Conservation (phyloP, 2,888 invertebrate genomes). For the Agrilus biguttatus region DNA sequence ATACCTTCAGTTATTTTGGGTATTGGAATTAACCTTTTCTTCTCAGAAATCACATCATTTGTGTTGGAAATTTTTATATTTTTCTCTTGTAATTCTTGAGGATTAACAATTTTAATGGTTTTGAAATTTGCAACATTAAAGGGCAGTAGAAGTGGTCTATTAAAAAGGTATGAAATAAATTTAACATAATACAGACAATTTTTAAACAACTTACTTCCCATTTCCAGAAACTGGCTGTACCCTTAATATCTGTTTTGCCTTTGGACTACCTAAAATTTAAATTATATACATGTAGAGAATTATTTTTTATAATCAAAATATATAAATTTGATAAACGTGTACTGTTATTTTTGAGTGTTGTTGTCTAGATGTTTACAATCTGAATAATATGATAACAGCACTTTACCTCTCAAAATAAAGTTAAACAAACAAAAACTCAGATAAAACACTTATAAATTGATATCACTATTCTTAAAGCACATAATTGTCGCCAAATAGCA, state of each 20-base stretch:
- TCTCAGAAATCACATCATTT: slow-evolving; percentile 2
- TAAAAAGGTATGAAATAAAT: slow-evolving; percentile 15
- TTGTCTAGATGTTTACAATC: too few species aligned
- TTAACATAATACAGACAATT: neutral
- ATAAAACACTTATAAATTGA: too few species aligned
- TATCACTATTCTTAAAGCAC: too few species aligned
- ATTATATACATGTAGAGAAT: too few species aligned
- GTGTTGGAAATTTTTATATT: slow-evolving; percentile 28
- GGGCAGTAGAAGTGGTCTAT: slow-evolving; percentile 53
- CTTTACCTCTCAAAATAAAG: too few species aligned
- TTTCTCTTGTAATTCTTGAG: slow-evolving; percentile 40
- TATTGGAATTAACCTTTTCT: too few species aligned
- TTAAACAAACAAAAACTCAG: too few species aligned
- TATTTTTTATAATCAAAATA: neutral
- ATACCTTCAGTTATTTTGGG: too few species aligned
- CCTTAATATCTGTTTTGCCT: slow-evolving; percentile 21
- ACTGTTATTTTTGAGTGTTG: neutral
- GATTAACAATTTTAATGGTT: slow-evolving; percentile 58
- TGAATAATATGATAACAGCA: too few species aligned
- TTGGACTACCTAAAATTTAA: slow-evolving; percentile 2
- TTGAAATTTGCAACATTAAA: slow-evolving; percentile 58
- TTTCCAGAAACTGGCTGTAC: slow-evolving; percentile 26
- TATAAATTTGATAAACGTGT: too few species aligned
- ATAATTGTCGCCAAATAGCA: neutral
- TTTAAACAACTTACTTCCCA: slow-evolving; percentile 14